Base-by-base conservation (phyloP, 1,140 invertebrate genomes). In the Neodiprion lecontei region DNA sequence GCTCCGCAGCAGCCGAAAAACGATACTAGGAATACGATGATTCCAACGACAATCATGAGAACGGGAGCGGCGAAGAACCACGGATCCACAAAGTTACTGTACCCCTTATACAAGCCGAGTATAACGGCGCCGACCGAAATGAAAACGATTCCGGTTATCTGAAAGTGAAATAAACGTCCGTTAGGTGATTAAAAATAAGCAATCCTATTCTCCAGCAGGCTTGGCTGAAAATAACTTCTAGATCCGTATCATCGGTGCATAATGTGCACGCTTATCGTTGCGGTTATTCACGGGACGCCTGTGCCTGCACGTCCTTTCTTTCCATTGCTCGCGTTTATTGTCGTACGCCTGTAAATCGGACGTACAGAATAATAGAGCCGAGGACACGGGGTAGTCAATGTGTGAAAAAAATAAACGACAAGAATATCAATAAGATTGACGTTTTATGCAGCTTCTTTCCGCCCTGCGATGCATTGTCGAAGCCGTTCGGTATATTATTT, bases 1-100 rank as follows among this genome's bases (percentile, higher is more conserved):
- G 96, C 95, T 21, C 96, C 96, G 78, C 95, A 97, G 87, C 96
- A 97, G 76, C 96, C 96, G 76, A 97, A 94, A 89, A 96, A 96
- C 48, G 95, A 94, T 14, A 96, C 93, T 67, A 96, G 89, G 82
- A 96, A 95, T 79, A 96, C 93, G 67, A 96, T 91, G n/a, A 93
- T 86, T 47, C 95, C 95, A n/a, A 96, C 92, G 76, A 95, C 91
- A 79, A 96, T 96, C 76, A 97, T 90, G 23, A 97, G 89, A 61
- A 96, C 90, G 14, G 95, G 94, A 11, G 91, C 92, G 0, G 93
- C 92, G 77, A 92, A 93, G 82, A 95, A 92, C 86, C 91, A 91
- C 76, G 89, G 90, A 84, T 93, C 92, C 74, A 93, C 89, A 82
- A 95, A 92, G 78, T 93, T 91, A 12, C 91, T 90, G 83, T 95